A percentile compares a stretch with the other conserved stretches of the same genome.
phyloP scores from a whole-genome alignment of 2,113 vertebrate genomes.

The Indicator indicator region DNA sequence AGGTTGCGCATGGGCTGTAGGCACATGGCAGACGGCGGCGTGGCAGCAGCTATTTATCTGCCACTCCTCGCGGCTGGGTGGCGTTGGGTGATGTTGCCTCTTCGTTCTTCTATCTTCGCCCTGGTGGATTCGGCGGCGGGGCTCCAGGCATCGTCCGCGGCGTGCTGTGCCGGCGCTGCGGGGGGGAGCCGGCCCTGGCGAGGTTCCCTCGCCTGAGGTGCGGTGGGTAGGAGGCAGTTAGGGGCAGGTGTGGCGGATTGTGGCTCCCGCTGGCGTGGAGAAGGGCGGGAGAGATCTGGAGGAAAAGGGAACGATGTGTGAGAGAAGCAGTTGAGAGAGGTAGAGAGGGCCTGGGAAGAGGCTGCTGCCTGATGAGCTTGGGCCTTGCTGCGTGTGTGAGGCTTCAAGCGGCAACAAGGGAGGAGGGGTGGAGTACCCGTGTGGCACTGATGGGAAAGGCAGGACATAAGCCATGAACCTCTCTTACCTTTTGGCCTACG shows the following conservation, averaged over 20 bases:
- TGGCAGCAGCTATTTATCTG: too few species aligned
- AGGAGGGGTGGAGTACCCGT: background rate
- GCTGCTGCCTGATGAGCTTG: rapidly evolving
- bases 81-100: too few species aligned
- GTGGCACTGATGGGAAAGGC: background rate
- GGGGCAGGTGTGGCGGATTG: too few species aligned
- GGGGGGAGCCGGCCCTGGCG: background rate
- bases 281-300: background rate
- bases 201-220: background rate
- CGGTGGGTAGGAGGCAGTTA: background rate
- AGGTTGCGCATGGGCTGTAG: background rate
- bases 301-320: too few species aligned
- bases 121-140: background rate
- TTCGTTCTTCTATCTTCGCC: too few species aligned
- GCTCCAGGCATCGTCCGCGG: too few species aligned
- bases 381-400: background rate
- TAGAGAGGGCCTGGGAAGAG: background rate
- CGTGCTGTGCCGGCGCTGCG: background rate
- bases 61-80: too few species aligned
- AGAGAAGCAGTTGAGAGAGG: background rate
- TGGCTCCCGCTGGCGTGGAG: background rate
- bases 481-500: background rate
- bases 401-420: background rate
- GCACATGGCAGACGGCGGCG: too few species aligned
- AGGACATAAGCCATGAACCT: rapidly evolving